A percentile compares a stretch with the other conserved stretches of the same genome.
phyloP scores from a whole-genome alignment of 2,797 vertebrate species.

The Mus caroli region DNA sequence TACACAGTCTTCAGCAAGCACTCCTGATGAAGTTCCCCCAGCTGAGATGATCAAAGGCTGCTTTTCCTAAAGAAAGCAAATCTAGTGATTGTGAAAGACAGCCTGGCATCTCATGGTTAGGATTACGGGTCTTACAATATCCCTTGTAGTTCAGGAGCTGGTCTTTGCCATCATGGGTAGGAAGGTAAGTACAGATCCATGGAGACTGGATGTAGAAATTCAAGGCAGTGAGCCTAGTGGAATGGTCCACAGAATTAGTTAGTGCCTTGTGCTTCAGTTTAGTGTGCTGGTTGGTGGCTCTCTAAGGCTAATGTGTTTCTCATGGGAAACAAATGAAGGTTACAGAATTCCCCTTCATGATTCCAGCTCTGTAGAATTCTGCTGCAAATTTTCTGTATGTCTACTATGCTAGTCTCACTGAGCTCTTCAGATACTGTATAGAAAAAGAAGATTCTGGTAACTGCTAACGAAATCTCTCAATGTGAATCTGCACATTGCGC shows the following conservation, averaged over 20 bases:
- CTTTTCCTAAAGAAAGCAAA: background rate
- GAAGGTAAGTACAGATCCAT: constrained; percentile 26
- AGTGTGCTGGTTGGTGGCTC: background rate
- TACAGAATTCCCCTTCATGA: background rate
- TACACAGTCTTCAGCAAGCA: constrained; percentile 53
- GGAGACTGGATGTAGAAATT: background rate
- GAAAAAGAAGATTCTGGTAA: background rate
- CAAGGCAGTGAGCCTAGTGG: constrained; percentile 6
- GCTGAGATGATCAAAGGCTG: constrained; percentile 70
- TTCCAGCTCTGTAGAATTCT: background rate
- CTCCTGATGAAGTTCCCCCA: background rate
- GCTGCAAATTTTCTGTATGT: background rate
- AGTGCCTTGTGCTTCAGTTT: background rate
- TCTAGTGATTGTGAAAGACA: constrained; percentile 2
- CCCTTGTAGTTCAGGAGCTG: background rate
- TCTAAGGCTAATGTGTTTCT: background rate
- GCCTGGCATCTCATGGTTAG: constrained; percentile 17
- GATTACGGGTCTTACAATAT: background rate
- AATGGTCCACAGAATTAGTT: background rate
- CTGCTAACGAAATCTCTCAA: background rate
- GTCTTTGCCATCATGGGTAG: background rate
- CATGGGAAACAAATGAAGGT: background rate
- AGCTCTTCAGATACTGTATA: background rate
- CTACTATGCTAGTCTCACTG: background rate
- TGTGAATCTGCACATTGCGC: no score